Base-by-base conservation (phyloP, 2,113 vertebrate genomes). In the Upupa epops region DNA sequence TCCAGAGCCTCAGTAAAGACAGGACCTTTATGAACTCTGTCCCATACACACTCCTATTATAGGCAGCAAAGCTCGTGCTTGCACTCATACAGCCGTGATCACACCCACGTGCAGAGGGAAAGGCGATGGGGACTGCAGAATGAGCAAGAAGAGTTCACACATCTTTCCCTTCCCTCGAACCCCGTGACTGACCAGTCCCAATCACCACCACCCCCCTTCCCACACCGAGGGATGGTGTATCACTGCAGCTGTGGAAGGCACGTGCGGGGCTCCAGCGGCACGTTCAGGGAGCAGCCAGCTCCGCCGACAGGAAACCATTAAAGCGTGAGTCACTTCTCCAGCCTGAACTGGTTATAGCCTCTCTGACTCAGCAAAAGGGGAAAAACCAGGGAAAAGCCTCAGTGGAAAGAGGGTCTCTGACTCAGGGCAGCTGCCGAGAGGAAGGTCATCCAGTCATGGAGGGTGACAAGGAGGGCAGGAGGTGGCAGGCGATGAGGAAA, bases 301-400 rank as follows among this genome's bases (percentile, higher is more conserved):
- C 16, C 16, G n/a, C 87, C 7, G 40, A 77, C 90, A 92, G 93
- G 77, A 88, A 82, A 94, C 96, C 94, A 95, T 94, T 95, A 83
- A 37, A 25, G 72, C 0, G 4, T 96, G 97, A 97, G 75, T 97
- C 97, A 97, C 74, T 81, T 34, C 51, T 83, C 90, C 93, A 93
- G 96, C 68, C 31, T 81, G 95, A 92, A 73, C 90, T 92, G 89
- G 94, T 97, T 93, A 95, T 5, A 19, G 88, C 63, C 1, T 1
- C 24, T 96, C 96, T 97, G 97, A 98, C 91, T 96, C 94, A 84
- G 96, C 97, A 95, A 28, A 90, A 77, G 6, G 56, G 83, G 79
- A 29, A 90, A 66, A 86, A 15, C 72, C 31, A 18, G 51, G 66
- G 79, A 63, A 72, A 68, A 34, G 58, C 46, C 4, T 31, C 51